Evolutionary conservation across 2,797 vertebrate species (phyloP).

Genomic region (Melanotaenia maccullochi): DNA sequence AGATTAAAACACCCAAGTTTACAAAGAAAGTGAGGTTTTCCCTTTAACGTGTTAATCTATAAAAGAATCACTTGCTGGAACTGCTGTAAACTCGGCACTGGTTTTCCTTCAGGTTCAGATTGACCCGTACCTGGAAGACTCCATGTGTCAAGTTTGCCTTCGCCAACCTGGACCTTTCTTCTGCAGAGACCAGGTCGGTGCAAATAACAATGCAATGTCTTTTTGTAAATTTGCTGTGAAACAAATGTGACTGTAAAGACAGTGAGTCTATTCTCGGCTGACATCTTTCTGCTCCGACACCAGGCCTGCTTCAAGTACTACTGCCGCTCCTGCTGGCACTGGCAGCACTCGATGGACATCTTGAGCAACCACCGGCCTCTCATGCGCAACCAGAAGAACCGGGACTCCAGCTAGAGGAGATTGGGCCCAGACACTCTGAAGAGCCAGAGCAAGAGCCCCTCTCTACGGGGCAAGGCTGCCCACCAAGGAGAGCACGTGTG

Average conservation of each 20-base stretch:
- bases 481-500: conserved; percentile 81
- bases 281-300: neutral
- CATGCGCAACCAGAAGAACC: conserved; percentile 99
- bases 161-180: conserved; percentile 97
- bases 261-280: neutral
- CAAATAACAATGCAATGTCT: neutral
- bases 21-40: conserved; percentile 91
- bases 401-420: conserved; percentile 90
- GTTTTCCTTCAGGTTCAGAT: conserved; percentile 91
- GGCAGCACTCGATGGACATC: conserved; percentile 97
- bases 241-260: neutral
- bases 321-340: conserved; percentile 98
- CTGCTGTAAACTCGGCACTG: neutral
- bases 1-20: conserved; percentile 99
- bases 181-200: conserved; percentile 94
- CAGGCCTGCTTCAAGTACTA: conserved; percentile 99
- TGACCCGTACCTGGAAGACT: conserved; percentile 97
- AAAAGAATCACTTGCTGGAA: neutral
- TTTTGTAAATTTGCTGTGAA: too few species aligned
- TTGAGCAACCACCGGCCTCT: conserved; percentile 96
- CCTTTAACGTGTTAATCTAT: too few species aligned
- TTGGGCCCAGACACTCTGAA: conserved; percentile 40
- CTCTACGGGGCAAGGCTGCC: conserved; percentile 59
- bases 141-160: conserved; percentile 95
- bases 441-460: conserved; percentile 63